A percentile compares a stretch with the other conserved stretches of the same genome.
phyloP scores from a whole-genome alignment of 2,888 invertebrate genomes.

The Cylindroiulus punctatus region DNA sequence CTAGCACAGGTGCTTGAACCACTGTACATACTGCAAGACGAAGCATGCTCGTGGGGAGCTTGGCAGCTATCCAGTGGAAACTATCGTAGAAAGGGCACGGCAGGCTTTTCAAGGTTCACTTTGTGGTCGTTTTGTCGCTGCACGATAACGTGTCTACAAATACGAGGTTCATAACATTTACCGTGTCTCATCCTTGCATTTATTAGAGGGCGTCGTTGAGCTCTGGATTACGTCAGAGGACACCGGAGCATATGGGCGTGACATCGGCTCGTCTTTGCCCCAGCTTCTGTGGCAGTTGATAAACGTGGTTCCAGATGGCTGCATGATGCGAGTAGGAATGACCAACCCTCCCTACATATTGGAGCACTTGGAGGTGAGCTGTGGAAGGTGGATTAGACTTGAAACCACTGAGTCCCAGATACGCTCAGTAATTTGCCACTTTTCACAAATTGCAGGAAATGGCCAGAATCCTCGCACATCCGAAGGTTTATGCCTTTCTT shows the following conservation, averaged over 20 bases:
- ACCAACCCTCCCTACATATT: slow-evolving; percentile 98
- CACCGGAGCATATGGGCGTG: slow-evolving; percentile 96
- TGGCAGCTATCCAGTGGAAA: slow-evolving; percentile 90
- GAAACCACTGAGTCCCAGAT: neutral
- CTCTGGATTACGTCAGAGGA: slow-evolving; percentile 99
- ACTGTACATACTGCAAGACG: slow-evolving; percentile 98
- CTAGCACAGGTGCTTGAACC: slow-evolving; percentile 80
- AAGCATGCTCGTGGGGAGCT: slow-evolving; percentile 96
- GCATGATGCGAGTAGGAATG: slow-evolving; percentile 91
- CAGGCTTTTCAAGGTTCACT: slow-evolving; percentile 75
- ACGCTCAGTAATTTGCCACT: neutral
- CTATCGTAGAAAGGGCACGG: slow-evolving; percentile 85
- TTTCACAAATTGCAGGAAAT: slow-evolving; percentile 72
- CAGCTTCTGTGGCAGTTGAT: slow-evolving; percentile 87
- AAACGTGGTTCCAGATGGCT: slow-evolving; percentile 77
- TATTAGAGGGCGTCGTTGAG: slow-evolving; percentile 90
- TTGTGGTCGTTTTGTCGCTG: neutral
- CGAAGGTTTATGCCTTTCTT: slow-evolving; percentile 91
- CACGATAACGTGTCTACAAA: too few species aligned
- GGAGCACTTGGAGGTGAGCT: slow-evolving; percentile 80
- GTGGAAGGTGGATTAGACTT: slow-evolving; percentile 40
- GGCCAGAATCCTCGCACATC: slow-evolving; percentile 84
- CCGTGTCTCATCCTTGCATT: neutral
- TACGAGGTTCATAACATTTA: too few species aligned
- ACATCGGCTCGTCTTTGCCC: slow-evolving; percentile 89